Base-by-base conservation (phyloP, 2,113 vertebrate species). In the Rhinoptilus africanus region DNA sequence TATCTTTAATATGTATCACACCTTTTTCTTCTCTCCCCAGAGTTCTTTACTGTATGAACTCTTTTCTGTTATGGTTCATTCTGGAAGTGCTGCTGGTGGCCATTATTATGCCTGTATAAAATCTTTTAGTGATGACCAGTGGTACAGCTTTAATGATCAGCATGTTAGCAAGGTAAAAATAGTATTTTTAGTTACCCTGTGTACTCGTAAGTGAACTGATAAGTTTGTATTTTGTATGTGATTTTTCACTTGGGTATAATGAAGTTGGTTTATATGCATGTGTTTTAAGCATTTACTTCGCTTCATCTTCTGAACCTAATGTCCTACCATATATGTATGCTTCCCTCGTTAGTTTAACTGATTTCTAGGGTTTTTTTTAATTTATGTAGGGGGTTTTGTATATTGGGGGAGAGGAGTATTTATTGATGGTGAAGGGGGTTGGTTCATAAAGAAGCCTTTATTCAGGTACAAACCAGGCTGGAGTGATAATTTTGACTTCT, bases 101-200 rank as follows among this genome's bases (percentile, higher is more conserved):
- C 99, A 99, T 98, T 99, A 99, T 94, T 99, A 99, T 37, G 99
- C 99, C 97, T 99, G 99, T 96, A 99, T 99, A 98, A 99, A 99
- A 96, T 99, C 99, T 56, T 99, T 99, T 69, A 99, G 98, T 92
- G 99, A 99, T 79, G 98, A 99, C 77, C 99, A 99, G 92, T 99
- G 99, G 99, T 99, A 99, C 98, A 99, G 99, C 97, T 99, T 99
- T 98, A 99, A 99, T 37, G 99, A 99, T 97, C 99, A 99, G 88
- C 99, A 99, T n/a, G 99, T 99, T 94, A 99, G 99, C 98, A 99
- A 99, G 99, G 99, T 99, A 97, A 97, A 89, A 97, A 50, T 21
- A n/a, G 3, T 71, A 14, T 9, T 81, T 77, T 73, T 64, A 34
- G 30, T 71, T 84, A 9, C 6, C 14, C 39, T 60, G 26, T 30